Base-by-base conservation (phyloP, 2,113 vertebrate genomes). In the Melanocharis versteri region DNA sequence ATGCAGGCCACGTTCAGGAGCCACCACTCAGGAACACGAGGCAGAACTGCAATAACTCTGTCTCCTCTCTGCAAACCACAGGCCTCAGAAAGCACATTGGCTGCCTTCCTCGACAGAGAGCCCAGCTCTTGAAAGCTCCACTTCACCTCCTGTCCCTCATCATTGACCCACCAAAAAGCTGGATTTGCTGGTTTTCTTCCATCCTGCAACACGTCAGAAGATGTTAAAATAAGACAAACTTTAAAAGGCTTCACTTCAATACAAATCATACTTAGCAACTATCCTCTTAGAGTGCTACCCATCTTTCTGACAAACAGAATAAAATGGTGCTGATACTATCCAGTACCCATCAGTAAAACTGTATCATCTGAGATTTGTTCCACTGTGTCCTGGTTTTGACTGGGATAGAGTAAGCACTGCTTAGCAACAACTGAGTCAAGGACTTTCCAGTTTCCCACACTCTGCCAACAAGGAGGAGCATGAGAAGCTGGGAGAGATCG, bases 121-220 rank as follows among this genome's bases (percentile, higher is more conserved):
- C 96, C 96, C 81, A 98, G 2, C 60, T 98, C 97, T 42, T 95
- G 91, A 92, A 98, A 98, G 70, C 91, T 98, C 97, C 98, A 98
- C 39, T 97, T 98, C 85, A 98, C 86, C 56, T 98, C 97, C 21
- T 93, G 40, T 65, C 94, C 94, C 33, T 68, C 50, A 4, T 60
- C 90, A 44, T 68, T 87, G 22, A 98, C 75, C 98, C 97, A 98
- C 97, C 97, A 98, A 87, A 98, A 98, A 13, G 97, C 98, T 81
- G 97, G 96, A 16, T 93, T 95, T 37, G 39, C 48, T 23, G 94
- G 56, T 44, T 30, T 61, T 20, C n/a, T 91, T 23, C 97, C 97
- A 68, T 61, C 80, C 80, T 83, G 18, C 13, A 22, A 12, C 23
- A 33, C 0, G 0, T 4, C 28, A 45, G 18, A 39, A 39, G 57